Percentiles rank a stretch among this genome's conserved stretches.
Conservation (phyloP, 2,113 vertebrate genomes). For the Stegostoma tigrinum region DNA sequence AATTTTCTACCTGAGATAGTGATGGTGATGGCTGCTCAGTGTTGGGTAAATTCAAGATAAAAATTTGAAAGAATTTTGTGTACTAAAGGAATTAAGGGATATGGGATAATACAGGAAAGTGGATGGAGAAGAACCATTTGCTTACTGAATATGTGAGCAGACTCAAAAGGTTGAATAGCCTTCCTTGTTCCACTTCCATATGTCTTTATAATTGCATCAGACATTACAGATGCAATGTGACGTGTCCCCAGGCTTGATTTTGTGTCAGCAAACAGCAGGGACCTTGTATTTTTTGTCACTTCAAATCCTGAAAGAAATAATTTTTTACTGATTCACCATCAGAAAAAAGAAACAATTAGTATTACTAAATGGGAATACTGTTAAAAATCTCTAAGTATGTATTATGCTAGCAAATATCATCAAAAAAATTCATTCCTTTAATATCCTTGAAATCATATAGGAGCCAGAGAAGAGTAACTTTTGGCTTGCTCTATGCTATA, state of each 20-base stretch:
- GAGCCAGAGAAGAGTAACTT: neutral
- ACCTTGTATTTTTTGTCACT: neutral
- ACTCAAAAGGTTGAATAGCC: too few species aligned
- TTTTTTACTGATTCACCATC: neutral
- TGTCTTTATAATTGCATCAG: neutral
- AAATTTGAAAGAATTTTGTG: too few species aligned
- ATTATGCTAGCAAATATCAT: neutral
- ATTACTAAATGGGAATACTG: neutral
- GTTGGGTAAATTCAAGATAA: too few species aligned
- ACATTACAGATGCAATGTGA: neutral
- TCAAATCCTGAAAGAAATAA: neutral
- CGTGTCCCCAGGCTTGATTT: neutral
- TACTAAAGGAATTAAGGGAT: too few species aligned
- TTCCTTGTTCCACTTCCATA: too few species aligned
- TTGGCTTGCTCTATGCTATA: neutral
- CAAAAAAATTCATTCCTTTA: neutral
- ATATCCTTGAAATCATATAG: neutral
- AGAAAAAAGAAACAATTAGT: neutral
- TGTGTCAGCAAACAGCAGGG: neutral
- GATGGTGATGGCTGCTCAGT: too few species aligned
- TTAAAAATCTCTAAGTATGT: neutral
- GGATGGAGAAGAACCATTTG: too few species aligned
- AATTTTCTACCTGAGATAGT: neutral
- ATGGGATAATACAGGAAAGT: too few species aligned
- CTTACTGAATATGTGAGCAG: too few species aligned